Conservation (phyloP, 1,140 invertebrate species). For the Holotrichia oblita region DNA sequence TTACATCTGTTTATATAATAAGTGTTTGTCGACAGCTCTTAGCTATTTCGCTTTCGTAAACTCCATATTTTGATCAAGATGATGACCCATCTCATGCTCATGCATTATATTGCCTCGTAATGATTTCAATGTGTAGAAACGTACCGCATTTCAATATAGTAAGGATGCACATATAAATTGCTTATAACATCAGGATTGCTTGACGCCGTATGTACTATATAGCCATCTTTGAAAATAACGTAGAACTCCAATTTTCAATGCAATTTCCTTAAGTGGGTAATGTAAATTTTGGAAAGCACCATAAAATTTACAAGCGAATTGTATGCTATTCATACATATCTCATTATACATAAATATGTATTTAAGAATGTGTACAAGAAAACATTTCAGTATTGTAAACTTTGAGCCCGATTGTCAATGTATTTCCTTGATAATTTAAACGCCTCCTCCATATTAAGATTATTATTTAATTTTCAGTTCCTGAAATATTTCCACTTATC, state of each 20-base stretch:
- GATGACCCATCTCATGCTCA: not conserved
- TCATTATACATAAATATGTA: not conserved
- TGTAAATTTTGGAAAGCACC: not conserved
- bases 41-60: constrained; percentile 9
- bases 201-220: not conserved
- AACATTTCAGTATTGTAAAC: not conserved
- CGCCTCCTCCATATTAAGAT: too few species aligned
- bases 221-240: not conserved
- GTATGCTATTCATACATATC: not conserved
- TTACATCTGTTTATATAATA: constrained; percentile 16
- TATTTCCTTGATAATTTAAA: too few species aligned
- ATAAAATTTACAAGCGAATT: not conserved
- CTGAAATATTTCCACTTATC: too few species aligned
- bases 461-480: too few species aligned
- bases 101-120: not conserved
- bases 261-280: constrained; percentile 12
- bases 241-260: not conserved
- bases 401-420: too few species aligned
- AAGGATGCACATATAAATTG: not conserved
- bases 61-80: not conserved
- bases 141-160: not conserved
- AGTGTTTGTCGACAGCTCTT: constrained; percentile 18
- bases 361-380: not conserved
- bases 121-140: not conserved
- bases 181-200: not conserved